Conservation (phyloP, 2,113 vertebrate genomes). For the Sinocyclocheilus anshuiensis region DNA sequence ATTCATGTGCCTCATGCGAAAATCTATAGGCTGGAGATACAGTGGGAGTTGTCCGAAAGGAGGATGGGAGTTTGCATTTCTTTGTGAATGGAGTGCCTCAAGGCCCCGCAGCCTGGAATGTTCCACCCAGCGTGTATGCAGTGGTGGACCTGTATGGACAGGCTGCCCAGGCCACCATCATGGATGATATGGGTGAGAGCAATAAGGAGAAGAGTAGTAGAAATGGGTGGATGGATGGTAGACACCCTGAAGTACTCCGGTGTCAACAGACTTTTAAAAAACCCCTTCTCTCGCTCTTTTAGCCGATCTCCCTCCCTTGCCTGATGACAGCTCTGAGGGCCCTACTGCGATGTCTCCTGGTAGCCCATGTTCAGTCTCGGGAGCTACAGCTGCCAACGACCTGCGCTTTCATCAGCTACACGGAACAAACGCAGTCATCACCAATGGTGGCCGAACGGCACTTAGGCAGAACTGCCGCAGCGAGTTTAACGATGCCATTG, state of each 20-base stretch:
- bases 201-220: neutral
- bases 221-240: neutral
- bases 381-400: constrained; percentile 72
- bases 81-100: constrained; percentile 91
- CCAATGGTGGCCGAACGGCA: constrained; percentile 87
- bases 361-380: constrained; percentile 80
- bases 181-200: constrained; percentile 85
- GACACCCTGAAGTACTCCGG: constrained; percentile 56
- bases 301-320: constrained; percentile 82
- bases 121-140: constrained; percentile 86
- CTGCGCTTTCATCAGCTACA: constrained; percentile 90
- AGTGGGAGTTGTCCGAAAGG: constrained; percentile 88
- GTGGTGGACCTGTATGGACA: constrained; percentile 94
- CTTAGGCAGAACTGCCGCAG: constrained; percentile 91
- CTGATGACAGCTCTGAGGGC: constrained; percentile 82
- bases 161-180: constrained; percentile 91
- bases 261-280: neutral
- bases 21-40: constrained; percentile 86
- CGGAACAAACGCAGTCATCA: constrained; percentile 89
- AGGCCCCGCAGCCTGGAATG: constrained; percentile 89
- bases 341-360: constrained; percentile 82
- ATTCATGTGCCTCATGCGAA: neutral
- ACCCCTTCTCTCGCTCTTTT: neutral
- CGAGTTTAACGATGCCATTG: constrained; percentile 93
- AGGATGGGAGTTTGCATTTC: constrained; percentile 91